A percentile compares a stretch with the other conserved stretches of the same genome.
phyloP scores from a whole-genome alignment of 2,113 vertebrate genomes.

The Macquaria australasica region DNA sequence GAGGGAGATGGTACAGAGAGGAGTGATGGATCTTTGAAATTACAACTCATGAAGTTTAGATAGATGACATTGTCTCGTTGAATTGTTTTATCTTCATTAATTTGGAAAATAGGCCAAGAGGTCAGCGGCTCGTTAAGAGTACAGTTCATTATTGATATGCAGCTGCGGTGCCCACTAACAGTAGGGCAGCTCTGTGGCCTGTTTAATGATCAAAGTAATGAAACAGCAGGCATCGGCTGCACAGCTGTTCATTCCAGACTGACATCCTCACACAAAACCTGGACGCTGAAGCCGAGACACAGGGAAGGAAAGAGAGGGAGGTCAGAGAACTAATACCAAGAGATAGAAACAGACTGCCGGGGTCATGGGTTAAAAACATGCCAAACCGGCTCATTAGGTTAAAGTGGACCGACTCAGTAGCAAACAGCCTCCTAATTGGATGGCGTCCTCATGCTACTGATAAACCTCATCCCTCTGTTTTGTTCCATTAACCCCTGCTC shows the following conservation, averaged over 20 bases:
- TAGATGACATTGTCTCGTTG: background rate
- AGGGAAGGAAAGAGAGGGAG: background rate
- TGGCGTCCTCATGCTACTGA: constrained; percentile 20
- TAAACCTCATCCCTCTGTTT: constrained; percentile 48
- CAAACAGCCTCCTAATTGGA: constrained; percentile 60
- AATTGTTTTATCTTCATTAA: background rate
- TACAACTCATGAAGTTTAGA: background rate
- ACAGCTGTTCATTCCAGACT: constrained; percentile 56
- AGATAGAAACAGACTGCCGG: background rate
- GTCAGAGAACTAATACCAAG: background rate
- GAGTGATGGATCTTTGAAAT: background rate
- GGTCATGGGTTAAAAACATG: constrained; percentile 1
- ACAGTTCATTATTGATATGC: constrained; percentile 24
- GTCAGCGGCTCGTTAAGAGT: constrained; percentile 26
- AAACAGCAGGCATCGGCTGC: constrained; percentile 37
- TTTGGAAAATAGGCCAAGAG: constrained; percentile 49
- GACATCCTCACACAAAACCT: constrained; percentile 28
- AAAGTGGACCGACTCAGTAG: constrained; percentile 21
- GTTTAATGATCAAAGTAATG: constrained; percentile 51
- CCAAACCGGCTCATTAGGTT: constrained; percentile 25
- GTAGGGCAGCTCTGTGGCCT: constrained; percentile 31
- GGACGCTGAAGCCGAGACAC: constrained; percentile 10
- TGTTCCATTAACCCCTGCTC: constrained; percentile 40
- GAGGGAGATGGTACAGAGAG: background rate
- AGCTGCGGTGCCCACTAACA: constrained; percentile 31